These are phyloP conservation scores for Drosophila teissieri DNA, from an alignment of 1,140 invertebrate genomes.

Conservation along the genomic window DNA sequence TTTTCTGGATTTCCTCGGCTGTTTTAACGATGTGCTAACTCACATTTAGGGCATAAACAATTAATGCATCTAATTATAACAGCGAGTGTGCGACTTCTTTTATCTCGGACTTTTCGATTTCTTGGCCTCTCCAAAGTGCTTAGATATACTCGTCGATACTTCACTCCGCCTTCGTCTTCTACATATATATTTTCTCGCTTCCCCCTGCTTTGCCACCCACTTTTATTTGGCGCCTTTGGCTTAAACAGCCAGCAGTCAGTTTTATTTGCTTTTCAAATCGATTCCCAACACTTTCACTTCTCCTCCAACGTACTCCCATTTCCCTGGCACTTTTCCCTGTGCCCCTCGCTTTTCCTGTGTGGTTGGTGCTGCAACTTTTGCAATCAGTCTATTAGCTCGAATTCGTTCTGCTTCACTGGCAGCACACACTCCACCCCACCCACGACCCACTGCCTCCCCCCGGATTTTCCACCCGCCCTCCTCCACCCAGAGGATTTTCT, in stretches of 20 bases:
- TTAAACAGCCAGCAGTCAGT: conserved; percentile 50
- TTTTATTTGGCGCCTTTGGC: conserved; percentile 62
- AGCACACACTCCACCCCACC: conserved; percentile 33
- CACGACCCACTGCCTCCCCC: conserved; percentile 8
- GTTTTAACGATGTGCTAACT: conserved; percentile 38
- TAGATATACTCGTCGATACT: background rate
- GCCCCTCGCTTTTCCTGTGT: conserved; percentile 4
- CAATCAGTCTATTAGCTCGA: conserved; percentile 68
- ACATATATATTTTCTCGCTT: background rate
- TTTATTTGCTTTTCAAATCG: conserved; percentile 77
- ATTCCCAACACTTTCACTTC: conserved; percentile 65
- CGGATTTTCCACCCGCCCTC: background rate
- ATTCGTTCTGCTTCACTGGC: conserved; percentile 53
- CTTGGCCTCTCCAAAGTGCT: conserved; percentile 4
- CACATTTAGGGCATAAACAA: conserved; percentile 37
- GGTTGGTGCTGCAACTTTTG: conserved; percentile 58
- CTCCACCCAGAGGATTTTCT: background rate
- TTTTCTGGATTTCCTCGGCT: background rate
- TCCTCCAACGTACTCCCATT: conserved; percentile 2
- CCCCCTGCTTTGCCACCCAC: conserved; percentile 29
- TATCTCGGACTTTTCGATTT: conserved; percentile 19
- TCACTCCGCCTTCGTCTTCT: background rate
- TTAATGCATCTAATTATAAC: conserved; percentile 33
- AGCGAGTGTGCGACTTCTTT: conserved; percentile 21
- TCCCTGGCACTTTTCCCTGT: background rate